These are phyloP conservation scores for Microcebus tavaratra DNA, from an alignment of 2,113 vertebrate genomes.

Conservation along the genomic window DNA sequence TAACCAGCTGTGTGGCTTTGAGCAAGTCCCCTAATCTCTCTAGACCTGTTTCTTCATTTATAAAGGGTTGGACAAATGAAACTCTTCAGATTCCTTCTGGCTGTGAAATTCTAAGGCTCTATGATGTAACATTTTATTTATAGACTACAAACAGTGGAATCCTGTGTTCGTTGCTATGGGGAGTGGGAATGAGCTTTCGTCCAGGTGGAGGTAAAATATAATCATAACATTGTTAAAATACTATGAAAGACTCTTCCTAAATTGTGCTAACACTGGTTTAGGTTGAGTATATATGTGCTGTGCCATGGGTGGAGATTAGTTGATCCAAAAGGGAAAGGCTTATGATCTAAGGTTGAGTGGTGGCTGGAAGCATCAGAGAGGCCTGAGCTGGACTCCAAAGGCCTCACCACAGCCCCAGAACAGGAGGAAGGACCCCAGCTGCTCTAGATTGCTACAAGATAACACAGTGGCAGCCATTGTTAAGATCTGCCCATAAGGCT, in stretches of 20 bases:
- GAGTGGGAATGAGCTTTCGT: not conserved
- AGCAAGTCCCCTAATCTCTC: not conserved
- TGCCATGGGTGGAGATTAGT: not conserved
- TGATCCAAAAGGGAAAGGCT: not conserved
- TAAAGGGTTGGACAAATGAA: not conserved
- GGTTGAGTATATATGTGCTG: not conserved
- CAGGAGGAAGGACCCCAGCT: not conserved
- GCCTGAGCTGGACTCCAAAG: not conserved
- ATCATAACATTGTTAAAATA: not conserved
- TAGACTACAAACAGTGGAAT: not conserved
- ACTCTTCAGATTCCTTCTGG: not conserved
- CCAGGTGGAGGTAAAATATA: slow-evolving; percentile 4
- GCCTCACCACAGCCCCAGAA: not conserved
- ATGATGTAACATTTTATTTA: slow-evolving; percentile 50
- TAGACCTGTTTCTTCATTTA: not conserved
- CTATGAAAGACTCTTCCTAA: not conserved
- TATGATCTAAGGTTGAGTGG: not conserved
- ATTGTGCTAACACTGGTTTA: not conserved
- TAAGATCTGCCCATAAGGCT: not conserved
- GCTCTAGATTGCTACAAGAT: not conserved
- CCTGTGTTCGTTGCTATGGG: not conserved
- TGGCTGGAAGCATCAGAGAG: not conserved
- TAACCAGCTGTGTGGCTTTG: not conserved
- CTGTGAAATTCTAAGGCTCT: slow-evolving; percentile 53
- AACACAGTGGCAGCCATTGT: not conserved